Conservation (phyloP, 2,113 vertebrate species). For the Nanorana parkeri region DNA sequence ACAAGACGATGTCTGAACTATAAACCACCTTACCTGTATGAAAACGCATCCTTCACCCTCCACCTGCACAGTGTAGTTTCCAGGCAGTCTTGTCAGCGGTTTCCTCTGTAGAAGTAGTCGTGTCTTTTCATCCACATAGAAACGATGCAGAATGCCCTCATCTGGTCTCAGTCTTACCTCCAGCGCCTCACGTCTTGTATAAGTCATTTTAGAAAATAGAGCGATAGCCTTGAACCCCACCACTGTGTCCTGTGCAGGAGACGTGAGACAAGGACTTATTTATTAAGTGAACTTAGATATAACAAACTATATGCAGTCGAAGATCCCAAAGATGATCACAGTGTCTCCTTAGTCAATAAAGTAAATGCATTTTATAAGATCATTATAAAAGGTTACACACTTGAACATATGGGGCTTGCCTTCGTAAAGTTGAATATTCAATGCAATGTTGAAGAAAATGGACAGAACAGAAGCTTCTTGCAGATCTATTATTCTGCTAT, state of each 20-base stretch:
- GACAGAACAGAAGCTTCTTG: too few species aligned
- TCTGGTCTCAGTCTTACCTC: not conserved
- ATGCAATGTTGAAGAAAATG: too few species aligned
- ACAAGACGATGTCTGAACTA: not conserved
- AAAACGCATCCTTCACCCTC: constrained; percentile 34
- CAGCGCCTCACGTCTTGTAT: not conserved
- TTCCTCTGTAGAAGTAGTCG: constrained; percentile 23
- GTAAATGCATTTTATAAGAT: too few species aligned
- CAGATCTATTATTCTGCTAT: too few species aligned
- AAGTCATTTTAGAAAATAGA: not conserved
- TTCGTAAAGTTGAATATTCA: too few species aligned
- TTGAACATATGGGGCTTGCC: too few species aligned
- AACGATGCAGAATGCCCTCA: not conserved
- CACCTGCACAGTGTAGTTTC: not conserved
- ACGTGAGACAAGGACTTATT: not conserved
- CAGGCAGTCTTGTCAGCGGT: constrained; percentile 8
- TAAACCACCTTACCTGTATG: constrained; percentile 1
- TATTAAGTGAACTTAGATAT: not conserved
- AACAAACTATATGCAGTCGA: too few species aligned
- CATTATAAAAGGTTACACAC: too few species aligned
- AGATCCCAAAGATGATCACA: too few species aligned
- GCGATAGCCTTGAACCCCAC: constrained; percentile 5
- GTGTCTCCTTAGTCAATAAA: too few species aligned
- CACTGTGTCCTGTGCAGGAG: constrained; percentile 31
- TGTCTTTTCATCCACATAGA: constrained; percentile 6